Evolutionary conservation across 2,797 vertebrate genomes (phyloP).

Genomic region (Centroberyx gerrardi): DNA sequence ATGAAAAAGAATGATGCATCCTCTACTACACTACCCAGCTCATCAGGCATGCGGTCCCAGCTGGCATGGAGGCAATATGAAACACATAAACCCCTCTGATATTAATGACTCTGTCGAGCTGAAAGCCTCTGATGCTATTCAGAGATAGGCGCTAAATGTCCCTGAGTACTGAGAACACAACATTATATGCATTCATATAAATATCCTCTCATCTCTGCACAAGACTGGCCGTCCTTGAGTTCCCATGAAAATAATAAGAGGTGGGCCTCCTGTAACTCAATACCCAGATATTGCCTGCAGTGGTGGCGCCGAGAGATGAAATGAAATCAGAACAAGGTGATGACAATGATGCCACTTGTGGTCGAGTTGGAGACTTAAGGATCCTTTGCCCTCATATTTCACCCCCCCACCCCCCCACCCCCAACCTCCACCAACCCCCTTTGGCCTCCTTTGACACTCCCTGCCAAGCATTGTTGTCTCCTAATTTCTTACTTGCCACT

Average conservation of each 20-base stretch:
- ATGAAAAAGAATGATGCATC: conserved; percentile 59
- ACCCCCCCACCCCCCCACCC: conserved; percentile 24
- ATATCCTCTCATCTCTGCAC: conserved; percentile 72
- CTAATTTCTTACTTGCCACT: neutral
- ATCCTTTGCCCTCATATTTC: conserved; percentile 67
- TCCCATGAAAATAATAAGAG: conserved; percentile 86
- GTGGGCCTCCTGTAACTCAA: conserved; percentile 84
- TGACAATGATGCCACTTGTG: conserved; percentile 87
- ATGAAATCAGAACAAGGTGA: conserved; percentile 89
- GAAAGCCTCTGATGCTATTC: conserved; percentile 82
- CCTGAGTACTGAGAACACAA: conserved; percentile 75
- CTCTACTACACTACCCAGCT: conserved; percentile 57
- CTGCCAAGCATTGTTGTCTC: neutral
- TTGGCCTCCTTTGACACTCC: conserved; percentile 45
- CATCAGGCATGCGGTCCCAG: conserved; percentile 74
- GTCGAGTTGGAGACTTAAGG: conserved; percentile 79
- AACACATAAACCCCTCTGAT: conserved; percentile 80
- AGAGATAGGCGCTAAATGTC: conserved; percentile 80
- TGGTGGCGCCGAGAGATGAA: conserved; percentile 86
- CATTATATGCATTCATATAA: conserved; percentile 82
- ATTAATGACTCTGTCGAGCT: conserved; percentile 80
- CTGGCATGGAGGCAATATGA: conserved; percentile 80
- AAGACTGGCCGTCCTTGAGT: conserved; percentile 76
- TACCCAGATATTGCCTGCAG: conserved; percentile 77
- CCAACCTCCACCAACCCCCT: conserved; percentile 34